phyloP scores from a whole-genome alignment of 2,888 invertebrate species.

The Ctenicera cuprea region DNA sequence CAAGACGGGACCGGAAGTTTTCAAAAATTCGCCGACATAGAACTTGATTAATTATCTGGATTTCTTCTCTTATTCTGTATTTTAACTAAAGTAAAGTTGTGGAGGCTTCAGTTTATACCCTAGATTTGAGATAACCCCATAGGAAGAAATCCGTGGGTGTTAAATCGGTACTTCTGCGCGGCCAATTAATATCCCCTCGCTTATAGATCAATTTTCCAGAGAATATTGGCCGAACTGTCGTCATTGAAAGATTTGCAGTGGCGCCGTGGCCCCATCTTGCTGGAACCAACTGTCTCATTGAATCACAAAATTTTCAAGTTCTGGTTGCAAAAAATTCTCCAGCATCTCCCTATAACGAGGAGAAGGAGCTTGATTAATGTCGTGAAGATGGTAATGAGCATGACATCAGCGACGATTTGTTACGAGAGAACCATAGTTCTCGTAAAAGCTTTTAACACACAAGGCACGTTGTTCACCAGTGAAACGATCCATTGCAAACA shows the following conservation, averaged over 20 bases:
- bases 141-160: too few species aligned
- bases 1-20: neutral
- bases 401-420: too few species aligned
- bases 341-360: too few species aligned
- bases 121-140: neutral
- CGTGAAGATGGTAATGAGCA: too few species aligned
- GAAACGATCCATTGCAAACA: too few species aligned
- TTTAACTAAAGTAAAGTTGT: constrained; percentile 10
- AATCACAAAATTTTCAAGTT: neutral
- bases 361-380: too few species aligned
- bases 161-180: neutral
- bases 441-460: too few species aligned
- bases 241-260: neutral
- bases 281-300: neutral
- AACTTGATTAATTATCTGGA: neutral
- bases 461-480: too few species aligned
- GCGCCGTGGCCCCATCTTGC: neutral
- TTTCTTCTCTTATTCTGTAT: neutral
- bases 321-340: neutral
- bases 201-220: neutral
- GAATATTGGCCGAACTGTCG: neutral
- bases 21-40: neutral
- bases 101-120: neutral
- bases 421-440: too few species aligned
- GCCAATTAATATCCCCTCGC: neutral